A percentile compares a stretch with the other conserved stretches of the same genome.
These are phyloP conservation scores for Dryoscopus gambensis DNA, from an alignment of 2,113 vertebrate species.

Conservation along the genomic window DNA sequence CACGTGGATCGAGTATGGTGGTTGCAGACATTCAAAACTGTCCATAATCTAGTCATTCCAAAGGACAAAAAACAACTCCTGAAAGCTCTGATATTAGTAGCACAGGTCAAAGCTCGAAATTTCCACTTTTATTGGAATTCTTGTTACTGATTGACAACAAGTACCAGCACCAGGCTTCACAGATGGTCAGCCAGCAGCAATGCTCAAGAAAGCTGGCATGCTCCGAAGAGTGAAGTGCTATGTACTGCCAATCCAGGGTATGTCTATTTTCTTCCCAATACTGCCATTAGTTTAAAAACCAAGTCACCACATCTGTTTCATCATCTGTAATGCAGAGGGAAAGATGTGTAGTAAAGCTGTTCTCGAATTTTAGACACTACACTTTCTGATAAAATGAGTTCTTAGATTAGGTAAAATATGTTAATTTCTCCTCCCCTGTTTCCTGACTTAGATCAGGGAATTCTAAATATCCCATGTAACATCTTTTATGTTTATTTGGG, in stretches of 20 bases:
- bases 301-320: background rate
- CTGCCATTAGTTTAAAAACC: background rate
- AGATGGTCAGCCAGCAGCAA: background rate
- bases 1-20: rapidly evolving
- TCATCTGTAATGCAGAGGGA: background rate
- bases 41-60: background rate
- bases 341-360: background rate
- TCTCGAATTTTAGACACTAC: background rate
- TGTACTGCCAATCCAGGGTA: background rate
- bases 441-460: background rate
- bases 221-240: background rate
- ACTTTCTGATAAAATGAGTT: background rate
- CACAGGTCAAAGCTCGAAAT: background rate
- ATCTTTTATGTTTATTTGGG: background rate
- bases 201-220: background rate
- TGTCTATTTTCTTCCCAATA: background rate
- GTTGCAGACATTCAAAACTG: background rate
- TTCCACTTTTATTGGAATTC: background rate
- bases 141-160: background rate
- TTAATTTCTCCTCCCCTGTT: background rate
- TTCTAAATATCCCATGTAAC: background rate
- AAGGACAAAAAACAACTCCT: background rate
- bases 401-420: background rate
- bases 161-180: background rate
- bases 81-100: background rate